phyloP scores from a whole-genome alignment of 1,140 invertebrate genomes.

The Drosophila miranda region DNA sequence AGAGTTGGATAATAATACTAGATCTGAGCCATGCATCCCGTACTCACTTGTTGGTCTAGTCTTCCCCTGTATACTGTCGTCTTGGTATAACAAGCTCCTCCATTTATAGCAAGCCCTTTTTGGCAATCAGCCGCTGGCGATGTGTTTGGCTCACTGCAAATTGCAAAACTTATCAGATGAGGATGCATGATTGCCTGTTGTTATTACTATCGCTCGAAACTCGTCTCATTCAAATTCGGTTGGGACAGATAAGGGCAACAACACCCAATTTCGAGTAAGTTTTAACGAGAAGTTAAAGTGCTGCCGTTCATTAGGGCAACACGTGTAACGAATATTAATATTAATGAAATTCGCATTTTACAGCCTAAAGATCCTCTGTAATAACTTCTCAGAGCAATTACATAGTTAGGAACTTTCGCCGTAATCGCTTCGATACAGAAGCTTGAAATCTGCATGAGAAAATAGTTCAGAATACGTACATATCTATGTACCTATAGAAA shows the following conservation, averaged over 20 bases:
- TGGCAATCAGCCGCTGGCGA: conserved; percentile 37
- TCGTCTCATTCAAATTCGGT: conserved; percentile 23
- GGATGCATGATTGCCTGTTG: conserved; percentile 26
- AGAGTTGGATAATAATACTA: neutral
- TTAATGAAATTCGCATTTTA: neutral
- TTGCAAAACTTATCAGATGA: conserved; percentile 43
- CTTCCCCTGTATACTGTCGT: conserved; percentile 31
- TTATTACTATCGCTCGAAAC: conserved; percentile 21
- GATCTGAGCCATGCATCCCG: no score
- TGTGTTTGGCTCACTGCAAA: conserved; percentile 7
- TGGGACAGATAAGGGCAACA: conserved; percentile 9
- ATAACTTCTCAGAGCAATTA: no score
- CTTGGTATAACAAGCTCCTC: neutral
- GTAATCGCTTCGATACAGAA: no score
- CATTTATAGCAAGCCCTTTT: conserved; percentile 54
- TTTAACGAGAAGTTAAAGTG: neutral
- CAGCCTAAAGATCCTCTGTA: no score
- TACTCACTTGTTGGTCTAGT: conserved; percentile 18
- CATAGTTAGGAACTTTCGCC: no score
- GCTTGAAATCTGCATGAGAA: no score
- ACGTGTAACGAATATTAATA: conserved; percentile 18
- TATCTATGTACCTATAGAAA: no score
- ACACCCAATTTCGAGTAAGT: conserved; percentile 10
- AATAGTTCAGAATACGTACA: no score
- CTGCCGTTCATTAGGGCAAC: conserved; percentile 17